phyloP scores from a whole-genome alignment of 2,797 vertebrate genomes.

The Parotocinclus haroldoi region DNA sequence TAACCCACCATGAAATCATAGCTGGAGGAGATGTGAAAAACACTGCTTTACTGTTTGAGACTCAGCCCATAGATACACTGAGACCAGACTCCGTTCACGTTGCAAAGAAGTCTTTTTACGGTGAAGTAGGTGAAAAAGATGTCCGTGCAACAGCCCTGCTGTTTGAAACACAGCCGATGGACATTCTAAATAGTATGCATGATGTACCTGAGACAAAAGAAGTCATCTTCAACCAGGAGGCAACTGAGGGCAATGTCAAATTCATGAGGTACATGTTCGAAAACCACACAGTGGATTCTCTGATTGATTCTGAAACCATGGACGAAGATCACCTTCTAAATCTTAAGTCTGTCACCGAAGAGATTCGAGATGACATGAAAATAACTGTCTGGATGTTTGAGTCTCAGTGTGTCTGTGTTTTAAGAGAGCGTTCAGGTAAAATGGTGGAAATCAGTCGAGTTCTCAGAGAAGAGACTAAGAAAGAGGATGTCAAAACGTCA shows the following conservation, averaged over 20 bases:
- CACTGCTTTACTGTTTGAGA: constrained; percentile 88
- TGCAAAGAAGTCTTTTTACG: constrained; percentile 69
- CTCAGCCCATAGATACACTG: constrained; percentile 72
- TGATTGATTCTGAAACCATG: constrained; percentile 77
- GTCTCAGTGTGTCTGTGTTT: constrained; percentile 80
- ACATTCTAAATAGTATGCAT: constrained; percentile 77
- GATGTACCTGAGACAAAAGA: constrained; percentile 68
- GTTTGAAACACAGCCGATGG: constrained; percentile 83
- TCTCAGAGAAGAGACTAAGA: constrained; percentile 81
- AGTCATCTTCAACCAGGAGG: constrained; percentile 62
- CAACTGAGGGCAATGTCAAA: constrained; percentile 72
- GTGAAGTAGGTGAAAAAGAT: constrained; percentile 76
- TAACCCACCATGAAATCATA: constrained; percentile 76
- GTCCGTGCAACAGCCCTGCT: constrained; percentile 74
- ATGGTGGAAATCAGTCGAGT: constrained; percentile 82
- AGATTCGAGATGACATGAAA: constrained; percentile 81
- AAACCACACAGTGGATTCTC: constrained; percentile 75
- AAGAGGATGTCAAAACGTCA: constrained; percentile 77
- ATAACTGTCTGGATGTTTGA: constrained; percentile 83
- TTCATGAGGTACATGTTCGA: constrained; percentile 84
- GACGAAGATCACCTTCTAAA: constrained; percentile 78
- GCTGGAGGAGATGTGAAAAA: constrained; percentile 79
- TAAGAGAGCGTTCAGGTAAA: constrained; percentile 80
- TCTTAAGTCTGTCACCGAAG: constrained; percentile 80
- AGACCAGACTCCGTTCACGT: constrained; percentile 49